Base-by-base conservation (phyloP, 2,888 invertebrate genomes). In the Abscondita cerata region DNA sequence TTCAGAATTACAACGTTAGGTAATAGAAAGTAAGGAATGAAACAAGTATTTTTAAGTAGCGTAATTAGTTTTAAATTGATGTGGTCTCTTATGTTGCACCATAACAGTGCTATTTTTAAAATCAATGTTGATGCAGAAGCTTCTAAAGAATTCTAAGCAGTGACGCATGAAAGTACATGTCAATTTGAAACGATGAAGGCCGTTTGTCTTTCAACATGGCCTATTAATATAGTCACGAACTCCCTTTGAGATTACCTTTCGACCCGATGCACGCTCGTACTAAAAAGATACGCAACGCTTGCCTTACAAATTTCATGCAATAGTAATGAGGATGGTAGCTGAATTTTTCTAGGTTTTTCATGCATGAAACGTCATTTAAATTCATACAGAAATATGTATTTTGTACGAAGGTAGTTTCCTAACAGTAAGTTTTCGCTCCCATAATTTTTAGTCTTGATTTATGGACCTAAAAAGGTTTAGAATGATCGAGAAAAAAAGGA, bases 401-500 rank as follows among this genome's bases (percentile, higher is more conserved):
- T 40, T 25, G 25, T 31, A 53, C 13, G 47, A 12, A 47, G 47
- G 12, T 47, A n/a, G 47, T 18, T 9, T 44, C 13, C n/a, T 44
- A 18, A 44, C 13, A 6, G 15, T 18, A 44, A 18, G 5, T 31
- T 41, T 52, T 48, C 38, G 36, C 44, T 66, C 68, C 65, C 68
- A 68, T 62, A 66, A 66, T 66, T 70, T 69, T 68, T 68, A 58
- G 67, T 62, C 68, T 67, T 68, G 66, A 66, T 70, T 48, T 48
- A 48, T 33, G 15, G 69, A 69, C 4, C 25, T 25, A 25, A 25
- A 25, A 25, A 68, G 65, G 67, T 70, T 69, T 68, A 67, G 65
- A 68, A 67, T 55, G 62, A 59, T 65, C 64, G 66, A 55, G 63
- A 67, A 61, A 67, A 64, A 67, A 68, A 50, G 63, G 60, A 55